A percentile compares a stretch with the other conserved stretches of the same genome.
Evolutionary conservation across 2,113 vertebrate species (phyloP).

Genomic region (Leptodactylus fuscus): DNA sequence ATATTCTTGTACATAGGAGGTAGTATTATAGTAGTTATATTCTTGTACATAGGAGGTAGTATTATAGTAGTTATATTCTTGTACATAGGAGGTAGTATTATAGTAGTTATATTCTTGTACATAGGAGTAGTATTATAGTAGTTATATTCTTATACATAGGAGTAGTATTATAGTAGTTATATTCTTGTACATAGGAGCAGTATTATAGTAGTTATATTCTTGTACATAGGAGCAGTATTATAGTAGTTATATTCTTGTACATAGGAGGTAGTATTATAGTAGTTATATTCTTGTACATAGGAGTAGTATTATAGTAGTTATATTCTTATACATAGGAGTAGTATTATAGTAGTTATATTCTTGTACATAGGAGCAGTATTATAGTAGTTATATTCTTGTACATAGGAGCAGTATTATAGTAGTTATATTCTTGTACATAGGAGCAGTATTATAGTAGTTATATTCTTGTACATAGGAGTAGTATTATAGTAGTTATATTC

Average conservation of each 20-base stretch:
- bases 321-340: neutral
- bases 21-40: no score
- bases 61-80: no score
- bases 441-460: neutral
- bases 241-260: no score
- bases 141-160: neutral
- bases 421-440: slow-evolving; percentile 1
- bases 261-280: neutral
- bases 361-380: neutral
- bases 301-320: neutral
- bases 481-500: neutral
- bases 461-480: neutral
- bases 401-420: neutral
- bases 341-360: slow-evolving; percentile 13
- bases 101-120: no score
- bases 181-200: no score
- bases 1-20: neutral
- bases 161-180: no score
- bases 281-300: neutral
- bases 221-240: neutral
- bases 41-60: no score
- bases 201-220: no score
- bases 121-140: neutral
- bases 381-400: slow-evolving; percentile 15
- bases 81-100: neutral